phyloP scores from a whole-genome alignment of 2,113 vertebrate species.

The Malurus cyaneus region DNA sequence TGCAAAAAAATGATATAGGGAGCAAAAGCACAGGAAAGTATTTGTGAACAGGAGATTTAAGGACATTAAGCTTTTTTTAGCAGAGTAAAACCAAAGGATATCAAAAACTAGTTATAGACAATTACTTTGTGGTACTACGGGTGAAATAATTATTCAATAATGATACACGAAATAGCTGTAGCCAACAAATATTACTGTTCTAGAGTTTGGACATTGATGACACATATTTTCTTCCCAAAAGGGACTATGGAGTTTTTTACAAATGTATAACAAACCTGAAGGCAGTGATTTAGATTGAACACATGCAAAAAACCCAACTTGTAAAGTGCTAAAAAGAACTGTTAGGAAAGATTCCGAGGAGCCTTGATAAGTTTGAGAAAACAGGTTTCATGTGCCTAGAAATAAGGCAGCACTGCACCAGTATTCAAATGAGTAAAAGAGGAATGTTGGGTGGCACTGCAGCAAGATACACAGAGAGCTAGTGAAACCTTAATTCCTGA shows the following conservation, averaged over 20 bases:
- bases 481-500: not conserved
- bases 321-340: not conserved
- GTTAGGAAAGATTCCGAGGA: not conserved
- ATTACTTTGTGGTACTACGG: not conserved
- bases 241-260: not conserved
- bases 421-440: not conserved
- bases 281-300: not conserved
- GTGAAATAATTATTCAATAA: not conserved
- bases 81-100: not conserved
- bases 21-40: not conserved
- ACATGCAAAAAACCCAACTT: not conserved
- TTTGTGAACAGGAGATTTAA: not conserved
- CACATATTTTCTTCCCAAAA: not conserved
- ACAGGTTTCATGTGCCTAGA: not conserved
- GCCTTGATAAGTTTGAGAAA: not conserved
- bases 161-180: not conserved
- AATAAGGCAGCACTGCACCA: not conserved
- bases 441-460: not conserved
- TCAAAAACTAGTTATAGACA: not conserved
- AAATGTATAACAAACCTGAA: not conserved
- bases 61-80: not conserved
- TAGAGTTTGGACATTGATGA: not conserved
- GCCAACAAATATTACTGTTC: not conserved
- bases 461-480: not conserved
- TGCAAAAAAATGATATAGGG: not conserved